These are phyloP conservation scores for Agrochola litura DNA, from an alignment of 2,888 invertebrate genomes.

Conservation along the genomic window DNA sequence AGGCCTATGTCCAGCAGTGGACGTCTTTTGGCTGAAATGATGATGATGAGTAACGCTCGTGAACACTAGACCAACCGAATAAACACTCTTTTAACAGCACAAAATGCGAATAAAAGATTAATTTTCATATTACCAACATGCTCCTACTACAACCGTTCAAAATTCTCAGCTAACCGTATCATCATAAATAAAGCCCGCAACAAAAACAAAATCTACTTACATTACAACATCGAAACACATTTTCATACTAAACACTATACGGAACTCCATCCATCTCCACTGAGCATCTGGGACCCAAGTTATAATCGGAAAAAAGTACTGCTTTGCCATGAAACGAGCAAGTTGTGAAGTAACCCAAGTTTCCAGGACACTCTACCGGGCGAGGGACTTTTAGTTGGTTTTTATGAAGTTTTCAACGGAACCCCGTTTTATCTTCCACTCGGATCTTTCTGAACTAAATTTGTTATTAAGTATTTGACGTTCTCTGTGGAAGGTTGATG, in stretches of 20 bases:
- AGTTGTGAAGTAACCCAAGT: slow-evolving; percentile 65
- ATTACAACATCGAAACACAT: slow-evolving; percentile 35
- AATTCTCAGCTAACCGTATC: neutral
- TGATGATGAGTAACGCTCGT: neutral
- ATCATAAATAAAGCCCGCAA: slow-evolving; percentile 9
- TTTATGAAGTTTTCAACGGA: slow-evolving; percentile 67
- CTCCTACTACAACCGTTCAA: neutral
- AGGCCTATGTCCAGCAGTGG: no score
- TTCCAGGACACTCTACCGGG: slow-evolving; percentile 61
- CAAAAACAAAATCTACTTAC: slow-evolving; percentile 36
- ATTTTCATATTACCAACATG: neutral
- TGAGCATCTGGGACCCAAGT: slow-evolving; percentile 61
- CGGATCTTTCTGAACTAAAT: slow-evolving; percentile 64
- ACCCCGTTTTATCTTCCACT: slow-evolving; percentile 60
- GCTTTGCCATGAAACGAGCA: slow-evolving; percentile 55
- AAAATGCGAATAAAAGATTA: neutral
- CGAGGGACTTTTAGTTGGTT: slow-evolving; percentile 65
- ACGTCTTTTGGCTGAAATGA: no score
- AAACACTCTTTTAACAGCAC: neutral
- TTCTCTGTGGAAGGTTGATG: slow-evolving; percentile 29
- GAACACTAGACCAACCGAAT: neutral
- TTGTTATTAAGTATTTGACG: slow-evolving; percentile 64
- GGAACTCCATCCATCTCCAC: slow-evolving; percentile 48
- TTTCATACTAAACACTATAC: slow-evolving; percentile 52
- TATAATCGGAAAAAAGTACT: slow-evolving; percentile 67